These are phyloP conservation scores for Ammospiza nelsoni DNA, from an alignment of 2,113 vertebrate species.

Conservation along the genomic window DNA sequence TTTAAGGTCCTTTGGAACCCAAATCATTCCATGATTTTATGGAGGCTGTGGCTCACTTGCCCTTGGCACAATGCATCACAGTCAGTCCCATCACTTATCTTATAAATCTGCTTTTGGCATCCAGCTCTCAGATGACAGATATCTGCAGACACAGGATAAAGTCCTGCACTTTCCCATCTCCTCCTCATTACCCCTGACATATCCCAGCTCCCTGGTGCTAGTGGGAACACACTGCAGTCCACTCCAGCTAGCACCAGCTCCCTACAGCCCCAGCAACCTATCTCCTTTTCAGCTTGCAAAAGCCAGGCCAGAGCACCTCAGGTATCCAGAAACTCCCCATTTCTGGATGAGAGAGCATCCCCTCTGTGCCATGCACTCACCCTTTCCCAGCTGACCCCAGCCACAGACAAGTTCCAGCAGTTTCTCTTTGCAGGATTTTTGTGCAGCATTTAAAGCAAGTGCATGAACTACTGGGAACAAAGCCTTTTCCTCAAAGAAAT, in stretches of 20 bases:
- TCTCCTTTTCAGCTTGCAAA: neutral
- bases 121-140: neutral
- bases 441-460: neutral
- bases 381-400: neutral
- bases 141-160: neutral
- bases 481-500: neutral
- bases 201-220: neutral
- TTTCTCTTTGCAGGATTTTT: neutral
- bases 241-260: neutral
- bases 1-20: neutral
- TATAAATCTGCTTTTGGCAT: neutral
- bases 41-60: neutral
- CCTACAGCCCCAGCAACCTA: neutral
- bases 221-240: neutral
- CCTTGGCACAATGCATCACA: neutral
- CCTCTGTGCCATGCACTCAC: neutral
- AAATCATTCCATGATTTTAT: neutral
- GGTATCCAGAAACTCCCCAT: neutral
- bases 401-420: neutral
- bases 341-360: neutral
- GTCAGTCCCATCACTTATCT: neutral
- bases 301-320: neutral
- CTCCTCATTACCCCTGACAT: neutral
- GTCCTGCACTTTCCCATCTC: neutral
- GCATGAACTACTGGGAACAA: neutral